phyloP scores from a whole-genome alignment of 2,888 invertebrate species.

The Oscheius onirici region DNA sequence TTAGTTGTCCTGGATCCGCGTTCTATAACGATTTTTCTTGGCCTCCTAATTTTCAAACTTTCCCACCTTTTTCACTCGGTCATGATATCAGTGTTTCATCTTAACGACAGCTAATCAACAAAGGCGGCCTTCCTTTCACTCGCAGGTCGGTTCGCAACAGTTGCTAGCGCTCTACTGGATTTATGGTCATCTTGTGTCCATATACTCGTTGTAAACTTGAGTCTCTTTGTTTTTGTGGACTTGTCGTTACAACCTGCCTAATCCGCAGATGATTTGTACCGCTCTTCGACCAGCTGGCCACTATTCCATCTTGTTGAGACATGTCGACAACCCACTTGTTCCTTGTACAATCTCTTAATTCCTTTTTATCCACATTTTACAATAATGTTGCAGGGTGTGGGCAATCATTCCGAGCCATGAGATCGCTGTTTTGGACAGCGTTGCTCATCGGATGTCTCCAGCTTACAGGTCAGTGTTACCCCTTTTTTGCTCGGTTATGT shows the following conservation, averaged over 20 bases:
- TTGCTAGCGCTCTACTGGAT: slow-evolving; percentile 26
- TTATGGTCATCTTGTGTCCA: slow-evolving; percentile 33
- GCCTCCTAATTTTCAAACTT: background rate
- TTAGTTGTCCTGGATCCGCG: background rate
- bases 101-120: slow-evolving; percentile 33
- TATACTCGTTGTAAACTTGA: slow-evolving; percentile 28
- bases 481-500: background rate
- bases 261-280: slow-evolving; percentile 23
- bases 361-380: background rate
- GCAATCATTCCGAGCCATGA: slow-evolving; percentile 10
- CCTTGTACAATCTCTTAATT: background rate
- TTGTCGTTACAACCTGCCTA: slow-evolving; percentile 25
- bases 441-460: slow-evolving; percentile 8
- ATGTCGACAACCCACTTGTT: background rate
- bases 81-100: slow-evolving; percentile 25
- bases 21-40: background rate
- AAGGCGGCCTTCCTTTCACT: slow-evolving; percentile 19
- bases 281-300: slow-evolving; percentile 17
- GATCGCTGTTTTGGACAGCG: slow-evolving; percentile 21
- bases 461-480: slow-evolving; percentile 4
- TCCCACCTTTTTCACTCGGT: slow-evolving; percentile 23
- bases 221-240: slow-evolving; percentile 19
- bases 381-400: slow-evolving; percentile 12
- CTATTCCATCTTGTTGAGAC: slow-evolving; percentile 1
- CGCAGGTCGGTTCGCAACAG: slow-evolving; percentile 28